Conservation (phyloP, 1,140 invertebrate species). For the Camponotus floridanus region DNA sequence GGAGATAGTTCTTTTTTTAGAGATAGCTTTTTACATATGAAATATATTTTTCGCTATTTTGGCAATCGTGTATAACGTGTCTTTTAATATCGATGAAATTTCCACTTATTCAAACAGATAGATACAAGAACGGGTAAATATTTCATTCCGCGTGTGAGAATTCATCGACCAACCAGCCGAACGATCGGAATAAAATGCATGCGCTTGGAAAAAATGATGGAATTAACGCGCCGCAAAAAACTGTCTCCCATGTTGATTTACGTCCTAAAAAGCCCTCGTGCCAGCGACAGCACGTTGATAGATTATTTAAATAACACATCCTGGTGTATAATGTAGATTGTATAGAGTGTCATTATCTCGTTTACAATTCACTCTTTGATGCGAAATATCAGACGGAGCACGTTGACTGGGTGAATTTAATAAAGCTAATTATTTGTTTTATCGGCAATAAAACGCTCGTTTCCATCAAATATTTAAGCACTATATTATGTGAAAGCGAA, state of each 20-base stretch:
- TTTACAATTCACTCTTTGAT: conserved; percentile 55
- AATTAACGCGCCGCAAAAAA: conserved; percentile 59
- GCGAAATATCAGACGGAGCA: conserved; percentile 34
- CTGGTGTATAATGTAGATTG: conserved; percentile 56
- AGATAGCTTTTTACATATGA: neutral
- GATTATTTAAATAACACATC: conserved; percentile 59
- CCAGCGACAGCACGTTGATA: conserved; percentile 51
- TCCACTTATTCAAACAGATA: conserved; percentile 28
- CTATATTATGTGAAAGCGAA: conserved; percentile 28
- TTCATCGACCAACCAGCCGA: conserved; percentile 23
- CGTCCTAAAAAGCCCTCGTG: conserved; percentile 49
- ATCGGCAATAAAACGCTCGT: conserved; percentile 25
- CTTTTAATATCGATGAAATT: conserved; percentile 23
- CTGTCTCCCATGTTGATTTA: conserved; percentile 58
- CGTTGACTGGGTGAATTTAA: conserved; percentile 17
- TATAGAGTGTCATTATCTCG: conserved; percentile 58
- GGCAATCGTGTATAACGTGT: neutral
- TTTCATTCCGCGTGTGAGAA: conserved; percentile 50
- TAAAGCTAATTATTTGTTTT: conserved; percentile 56
- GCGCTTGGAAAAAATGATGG: conserved; percentile 49
- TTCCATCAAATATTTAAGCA: conserved; percentile 47
- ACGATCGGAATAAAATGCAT: conserved; percentile 54
- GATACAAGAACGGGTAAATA: conserved; percentile 33
- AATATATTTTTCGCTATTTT: neutral
- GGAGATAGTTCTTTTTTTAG: neutral